Percentiles rank a stretch among this genome's conserved stretches.
Conservation (phyloP, 2,113 vertebrate species). For the Numenius arquata region DNA sequence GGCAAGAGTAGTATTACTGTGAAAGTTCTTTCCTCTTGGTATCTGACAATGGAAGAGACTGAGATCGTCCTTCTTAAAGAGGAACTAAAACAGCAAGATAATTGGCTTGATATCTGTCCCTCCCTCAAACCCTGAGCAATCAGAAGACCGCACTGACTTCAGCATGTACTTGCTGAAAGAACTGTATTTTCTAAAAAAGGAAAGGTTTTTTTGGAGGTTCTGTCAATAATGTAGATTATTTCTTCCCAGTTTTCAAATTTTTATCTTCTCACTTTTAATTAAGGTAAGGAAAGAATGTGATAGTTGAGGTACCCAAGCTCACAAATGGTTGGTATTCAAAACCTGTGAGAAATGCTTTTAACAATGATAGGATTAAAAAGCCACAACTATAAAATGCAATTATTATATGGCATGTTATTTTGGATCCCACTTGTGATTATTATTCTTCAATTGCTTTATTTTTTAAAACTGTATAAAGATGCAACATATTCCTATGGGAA, state of each 20-base stretch:
- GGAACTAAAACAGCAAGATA: background rate
- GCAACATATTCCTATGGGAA: background rate
- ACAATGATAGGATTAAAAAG: background rate
- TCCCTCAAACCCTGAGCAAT: background rate
- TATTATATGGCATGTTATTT: background rate
- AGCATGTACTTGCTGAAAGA: background rate
- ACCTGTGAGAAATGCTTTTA: background rate
- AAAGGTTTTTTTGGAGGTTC: background rate
- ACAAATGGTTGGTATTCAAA: background rate
- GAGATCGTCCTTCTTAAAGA: background rate
- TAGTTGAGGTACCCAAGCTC: background rate
- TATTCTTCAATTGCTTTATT: background rate
- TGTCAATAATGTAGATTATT: background rate
- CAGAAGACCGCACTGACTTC: background rate
- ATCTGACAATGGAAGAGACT: background rate
- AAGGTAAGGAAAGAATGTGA: background rate
- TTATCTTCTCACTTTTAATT: constrained; percentile 26
- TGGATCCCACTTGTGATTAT: background rate
- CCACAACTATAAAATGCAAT: background rate
- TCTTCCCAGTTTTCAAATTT: constrained; percentile 16
- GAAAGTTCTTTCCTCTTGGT: background rate
- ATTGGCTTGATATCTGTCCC: background rate
- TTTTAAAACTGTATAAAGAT: background rate
- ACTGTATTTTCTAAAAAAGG: background rate
- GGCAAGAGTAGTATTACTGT: background rate